A percentile compares a stretch with the other conserved stretches of the same genome.
Evolutionary conservation across 1,140 invertebrate species (phyloP).

Genomic region (Scaptomyza pallida): DNA sequence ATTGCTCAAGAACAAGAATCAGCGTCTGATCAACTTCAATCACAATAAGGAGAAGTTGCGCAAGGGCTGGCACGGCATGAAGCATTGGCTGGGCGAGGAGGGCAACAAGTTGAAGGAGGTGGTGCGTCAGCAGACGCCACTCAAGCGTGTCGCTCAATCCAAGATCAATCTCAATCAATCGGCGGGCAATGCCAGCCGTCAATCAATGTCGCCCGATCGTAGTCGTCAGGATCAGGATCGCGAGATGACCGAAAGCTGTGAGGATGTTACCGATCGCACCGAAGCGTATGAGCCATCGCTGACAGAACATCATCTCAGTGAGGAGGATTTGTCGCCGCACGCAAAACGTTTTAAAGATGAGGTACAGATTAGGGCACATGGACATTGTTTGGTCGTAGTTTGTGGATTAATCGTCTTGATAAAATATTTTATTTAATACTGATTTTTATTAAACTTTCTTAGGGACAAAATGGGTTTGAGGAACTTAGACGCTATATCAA

Average conservation of each 20-base stretch:
- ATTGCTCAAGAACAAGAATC: constrained; percentile 80
- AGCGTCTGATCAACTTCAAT: constrained; percentile 73
- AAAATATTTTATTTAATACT: no score
- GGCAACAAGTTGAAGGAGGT: constrained; percentile 84
- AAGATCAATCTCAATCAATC: constrained; percentile 66
- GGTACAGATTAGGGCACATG: constrained; percentile 50
- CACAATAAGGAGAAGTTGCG: constrained; percentile 84
- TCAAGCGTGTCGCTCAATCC: constrained; percentile 84
- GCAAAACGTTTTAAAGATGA: constrained; percentile 75
- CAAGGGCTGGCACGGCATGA: constrained; percentile 85
- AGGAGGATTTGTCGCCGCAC: constrained; percentile 70
- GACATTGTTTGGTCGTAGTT: constrained; percentile 51
- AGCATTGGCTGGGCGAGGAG: constrained; percentile 85
- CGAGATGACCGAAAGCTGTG: constrained; percentile 58
- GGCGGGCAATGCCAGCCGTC: constrained; percentile 36
- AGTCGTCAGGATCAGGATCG: constrained; percentile 46
- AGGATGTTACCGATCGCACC: constrained; percentile 64
- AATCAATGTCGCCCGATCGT: constrained; percentile 58
- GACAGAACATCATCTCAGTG: constrained; percentile 55
- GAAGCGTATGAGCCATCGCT: constrained; percentile 51
- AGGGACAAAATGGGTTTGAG: constrained; percentile 97
- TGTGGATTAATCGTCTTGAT: no score
- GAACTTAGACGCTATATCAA: constrained; percentile 95
- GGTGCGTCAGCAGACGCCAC: constrained; percentile 84
- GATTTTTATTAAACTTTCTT: neutral